phyloP scores from a whole-genome alignment of 53 echinoderm and acorn worm species.

The Echinarachnius parma region DNA sequence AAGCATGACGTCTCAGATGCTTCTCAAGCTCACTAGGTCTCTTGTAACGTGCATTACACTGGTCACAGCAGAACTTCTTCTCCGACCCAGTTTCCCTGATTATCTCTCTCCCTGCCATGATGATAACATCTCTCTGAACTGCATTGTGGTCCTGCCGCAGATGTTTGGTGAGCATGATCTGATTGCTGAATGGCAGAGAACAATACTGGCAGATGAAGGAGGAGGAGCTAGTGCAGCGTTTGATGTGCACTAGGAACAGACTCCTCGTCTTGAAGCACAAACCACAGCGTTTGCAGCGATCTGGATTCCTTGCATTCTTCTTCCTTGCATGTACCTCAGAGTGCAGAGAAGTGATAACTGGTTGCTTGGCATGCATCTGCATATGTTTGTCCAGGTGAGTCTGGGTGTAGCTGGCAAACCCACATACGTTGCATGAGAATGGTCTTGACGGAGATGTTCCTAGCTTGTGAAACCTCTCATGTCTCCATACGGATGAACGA shows the following conservation, averaged over 20 bases:
- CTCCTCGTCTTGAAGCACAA: constrained; percentile 21
- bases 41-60: constrained; percentile 37
- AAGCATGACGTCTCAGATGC: constrained; percentile 29
- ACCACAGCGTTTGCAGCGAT: constrained; percentile 35
- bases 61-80: constrained; percentile 45
- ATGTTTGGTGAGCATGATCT: constrained; percentile 44
- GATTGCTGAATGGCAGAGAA: constrained; percentile 25
- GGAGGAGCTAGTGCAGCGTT: constrained; percentile 3
- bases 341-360: no score
- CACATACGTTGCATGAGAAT: constrained; percentile 32
- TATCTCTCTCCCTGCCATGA: constrained; percentile 12
- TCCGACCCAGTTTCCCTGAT: constrained; percentile 33
- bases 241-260: constrained; percentile 34
- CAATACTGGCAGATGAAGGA: constrained; percentile 20
- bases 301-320: background rate
- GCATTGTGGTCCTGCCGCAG: constrained; percentile 16
- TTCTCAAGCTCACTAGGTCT: constrained; percentile 41
- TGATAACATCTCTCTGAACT: constrained; percentile 31
- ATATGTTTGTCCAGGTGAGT: constrained; percentile 13
- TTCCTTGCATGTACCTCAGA: background rate
- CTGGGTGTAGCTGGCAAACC: constrained; percentile 23
- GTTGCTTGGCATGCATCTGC: constrained; percentile 24
- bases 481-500: constrained; percentile 37
- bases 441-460: constrained; percentile 28
- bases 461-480: constrained; percentile 28